Percentiles rank a stretch among this genome's conserved stretches.
These are phyloP conservation scores for Megalopta genalis DNA, from an alignment of 1,140 invertebrate genomes.

Conservation along the genomic window DNA sequence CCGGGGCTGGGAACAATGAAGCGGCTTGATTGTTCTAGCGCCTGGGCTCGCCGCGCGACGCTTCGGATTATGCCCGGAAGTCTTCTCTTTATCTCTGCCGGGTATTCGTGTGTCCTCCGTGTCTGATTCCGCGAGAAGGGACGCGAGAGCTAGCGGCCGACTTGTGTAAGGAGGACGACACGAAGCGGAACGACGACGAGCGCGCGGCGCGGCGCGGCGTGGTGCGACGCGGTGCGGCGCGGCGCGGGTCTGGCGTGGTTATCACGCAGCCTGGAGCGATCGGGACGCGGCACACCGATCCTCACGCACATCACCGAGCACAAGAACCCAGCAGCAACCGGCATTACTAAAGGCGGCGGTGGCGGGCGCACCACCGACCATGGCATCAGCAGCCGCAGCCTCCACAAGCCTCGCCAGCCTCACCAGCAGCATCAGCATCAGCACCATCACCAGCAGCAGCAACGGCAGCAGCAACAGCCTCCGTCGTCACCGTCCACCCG, in stretches of 20 bases:
- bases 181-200: neutral
- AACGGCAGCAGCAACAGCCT: conserved; percentile 26
- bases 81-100: conserved; percentile 72
- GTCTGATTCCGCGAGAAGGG: conserved; percentile 23
- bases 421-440: neutral
- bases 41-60: conserved; percentile 59
- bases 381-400: neutral
- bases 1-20: conserved; percentile 70
- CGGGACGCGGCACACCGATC: conserved; percentile 13
- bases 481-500: conserved; percentile 48
- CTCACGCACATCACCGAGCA: conserved; percentile 20
- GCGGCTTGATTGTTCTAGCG: conserved; percentile 77
- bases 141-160: neutral
- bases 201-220: conserved; percentile 4
- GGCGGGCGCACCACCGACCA: conserved; percentile 4
- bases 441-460: neutral
- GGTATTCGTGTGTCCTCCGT: conserved; percentile 36
- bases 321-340: conserved; percentile 13
- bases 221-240: conserved; percentile 19
- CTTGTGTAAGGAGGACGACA: too few species aligned
- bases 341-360: conserved; percentile 36
- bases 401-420: neutral
- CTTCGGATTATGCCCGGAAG: conserved; percentile 78
- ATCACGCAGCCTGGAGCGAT: conserved; percentile 52
- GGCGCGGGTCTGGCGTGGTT: conserved; percentile 21